phyloP scores from a whole-genome alignment of 2,888 invertebrate genomes.

The Mactromeris polynyma region DNA sequence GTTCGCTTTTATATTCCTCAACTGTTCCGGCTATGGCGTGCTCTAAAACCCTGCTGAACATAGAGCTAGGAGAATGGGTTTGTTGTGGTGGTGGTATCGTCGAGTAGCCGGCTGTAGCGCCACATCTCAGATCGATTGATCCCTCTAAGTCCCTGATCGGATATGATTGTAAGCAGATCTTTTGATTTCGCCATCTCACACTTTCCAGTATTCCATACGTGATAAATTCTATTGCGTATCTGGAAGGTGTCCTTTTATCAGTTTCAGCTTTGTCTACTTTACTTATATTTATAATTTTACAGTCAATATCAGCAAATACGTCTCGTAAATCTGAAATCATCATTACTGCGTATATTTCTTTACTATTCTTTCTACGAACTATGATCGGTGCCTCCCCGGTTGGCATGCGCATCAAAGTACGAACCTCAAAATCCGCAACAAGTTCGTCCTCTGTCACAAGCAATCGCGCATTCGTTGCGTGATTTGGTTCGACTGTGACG shows the following conservation, averaged over 20 bases:
- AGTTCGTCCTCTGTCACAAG: constrained; percentile 78
- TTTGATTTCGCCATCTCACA: constrained; percentile 74
- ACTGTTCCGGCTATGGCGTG: constrained; percentile 73
- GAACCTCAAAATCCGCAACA: constrained; percentile 78
- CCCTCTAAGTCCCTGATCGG: constrained; percentile 50
- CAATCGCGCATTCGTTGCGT: constrained; percentile 75
- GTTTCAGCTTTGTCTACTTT: constrained; percentile 56
- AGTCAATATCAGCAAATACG: constrained; percentile 72
- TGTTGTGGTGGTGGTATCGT: constrained; percentile 55
- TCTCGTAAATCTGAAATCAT: constrained; percentile 77
- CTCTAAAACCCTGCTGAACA: constrained; percentile 72
- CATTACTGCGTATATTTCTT: constrained; percentile 76
- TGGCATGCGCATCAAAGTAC: constrained; percentile 77
- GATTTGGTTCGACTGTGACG: constrained; percentile 78
- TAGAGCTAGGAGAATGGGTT: constrained; percentile 68
- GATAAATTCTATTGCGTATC: constrained; percentile 69
- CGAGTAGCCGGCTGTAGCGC: background rate
- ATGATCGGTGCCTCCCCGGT: constrained; percentile 79
- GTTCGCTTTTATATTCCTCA: constrained; percentile 42
- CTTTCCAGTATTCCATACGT: constrained; percentile 73
- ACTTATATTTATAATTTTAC: constrained; percentile 70
- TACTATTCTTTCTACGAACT: constrained; percentile 71
- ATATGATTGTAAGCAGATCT: constrained; percentile 76
- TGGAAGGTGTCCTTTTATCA: constrained; percentile 63
- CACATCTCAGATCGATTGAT: background rate